Evolutionary conservation across 2,797 vertebrate species (phyloP).

Genomic region (Coccyzus lansbergi): DNA sequence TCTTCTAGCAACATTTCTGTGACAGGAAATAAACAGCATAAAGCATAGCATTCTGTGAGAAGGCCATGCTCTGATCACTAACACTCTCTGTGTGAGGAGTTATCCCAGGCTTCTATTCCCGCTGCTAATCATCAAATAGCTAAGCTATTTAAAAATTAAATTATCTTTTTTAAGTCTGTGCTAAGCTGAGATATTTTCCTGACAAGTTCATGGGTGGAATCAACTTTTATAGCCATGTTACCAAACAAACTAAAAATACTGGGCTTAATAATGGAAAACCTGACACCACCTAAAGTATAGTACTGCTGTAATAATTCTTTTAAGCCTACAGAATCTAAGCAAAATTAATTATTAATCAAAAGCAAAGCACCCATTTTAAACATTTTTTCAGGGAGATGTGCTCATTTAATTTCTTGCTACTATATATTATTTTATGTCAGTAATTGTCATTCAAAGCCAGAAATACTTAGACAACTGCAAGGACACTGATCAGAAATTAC

Average conservation of each 20-base stretch:
- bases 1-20: not conserved
- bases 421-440: slow-evolving; percentile 22
- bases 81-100: not conserved
- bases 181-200: slow-evolving; percentile 56
- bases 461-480: not conserved
- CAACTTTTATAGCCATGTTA: slow-evolving; percentile 63
- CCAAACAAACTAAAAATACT: slow-evolving; percentile 59
- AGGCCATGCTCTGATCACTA: not conserved
- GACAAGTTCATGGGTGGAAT: slow-evolving; percentile 51
- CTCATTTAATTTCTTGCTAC: slow-evolving; percentile 61
- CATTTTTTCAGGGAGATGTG: slow-evolving; percentile 58
- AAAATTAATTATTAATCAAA: slow-evolving; percentile 76
- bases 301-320: slow-evolving; percentile 65
- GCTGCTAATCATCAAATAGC: slow-evolving; percentile 25
- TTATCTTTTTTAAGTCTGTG: not conserved
- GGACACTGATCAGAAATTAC: not conserved
- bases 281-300: slow-evolving; percentile 57
- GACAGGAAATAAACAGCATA: not conserved
- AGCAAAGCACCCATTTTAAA: slow-evolving; percentile 67
- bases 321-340: slow-evolving; percentile 68
- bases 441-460: slow-evolving; percentile 39
- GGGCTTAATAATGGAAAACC: slow-evolving; percentile 73
- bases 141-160: slow-evolving; percentile 47
- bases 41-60: not conserved
- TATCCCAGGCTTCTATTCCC: not conserved